Percentiles rank a stretch among this genome's conserved stretches.
These are phyloP conservation scores for Colaptes auratus DNA, from an alignment of 2,113 vertebrate species.

Conservation along the genomic window DNA sequence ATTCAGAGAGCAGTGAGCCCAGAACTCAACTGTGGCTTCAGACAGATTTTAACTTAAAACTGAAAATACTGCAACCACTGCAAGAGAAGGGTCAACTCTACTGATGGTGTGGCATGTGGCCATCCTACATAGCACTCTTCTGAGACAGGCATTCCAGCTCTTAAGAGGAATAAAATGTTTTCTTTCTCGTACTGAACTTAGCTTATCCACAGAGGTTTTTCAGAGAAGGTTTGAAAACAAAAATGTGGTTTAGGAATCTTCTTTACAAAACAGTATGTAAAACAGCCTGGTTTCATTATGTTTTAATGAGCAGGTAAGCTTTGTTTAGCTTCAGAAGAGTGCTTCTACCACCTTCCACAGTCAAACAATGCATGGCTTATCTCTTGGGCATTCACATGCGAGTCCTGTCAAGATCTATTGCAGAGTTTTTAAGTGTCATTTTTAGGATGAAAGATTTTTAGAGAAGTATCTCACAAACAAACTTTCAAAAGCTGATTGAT, in stretches of 20 bases:
- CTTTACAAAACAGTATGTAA: constrained; percentile 28
- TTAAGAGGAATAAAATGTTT: neutral
- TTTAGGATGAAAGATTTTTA: constrained; percentile 40
- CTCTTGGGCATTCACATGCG: constrained; percentile 28
- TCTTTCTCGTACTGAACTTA: neutral
- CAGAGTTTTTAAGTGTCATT: neutral
- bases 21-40: constrained; percentile 13
- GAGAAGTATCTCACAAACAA: constrained; percentile 41
- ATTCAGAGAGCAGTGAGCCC: neutral
- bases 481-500: constrained; percentile 37
- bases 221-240: constrained; percentile 34
- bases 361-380: constrained; percentile 21
- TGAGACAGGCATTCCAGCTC: neutral
- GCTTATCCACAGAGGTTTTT: neutral
- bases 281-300: neutral
- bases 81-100: neutral
- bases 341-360: constrained; percentile 17
- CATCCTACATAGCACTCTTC: neutral
- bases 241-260: neutral
- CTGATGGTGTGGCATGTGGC: neutral
- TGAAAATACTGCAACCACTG: neutral
- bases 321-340: constrained; percentile 31
- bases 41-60: constrained; percentile 46
- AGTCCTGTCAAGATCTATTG: constrained; percentile 39
- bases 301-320: constrained; percentile 5